Conservation (phyloP, 2,113 vertebrate species). For the Tragulus kanchil region DNA sequence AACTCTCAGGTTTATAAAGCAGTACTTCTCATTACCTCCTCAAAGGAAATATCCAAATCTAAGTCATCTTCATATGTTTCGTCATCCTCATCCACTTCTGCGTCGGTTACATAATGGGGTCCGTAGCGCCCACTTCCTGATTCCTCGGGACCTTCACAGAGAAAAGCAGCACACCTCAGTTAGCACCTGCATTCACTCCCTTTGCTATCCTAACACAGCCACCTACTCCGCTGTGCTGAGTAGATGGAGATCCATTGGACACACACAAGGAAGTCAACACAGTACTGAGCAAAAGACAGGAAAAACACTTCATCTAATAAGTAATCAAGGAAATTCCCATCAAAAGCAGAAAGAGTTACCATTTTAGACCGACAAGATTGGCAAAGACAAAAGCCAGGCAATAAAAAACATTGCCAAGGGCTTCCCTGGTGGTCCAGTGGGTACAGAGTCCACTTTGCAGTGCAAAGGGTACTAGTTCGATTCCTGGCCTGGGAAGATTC, state of each 20-base stretch:
- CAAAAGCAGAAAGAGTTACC: not conserved
- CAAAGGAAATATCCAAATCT: slow-evolving; percentile 94
- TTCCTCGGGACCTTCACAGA: slow-evolving; percentile 89
- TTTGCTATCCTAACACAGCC: not conserved
- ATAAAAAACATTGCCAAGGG: not conserved
- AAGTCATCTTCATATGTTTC: slow-evolving; percentile 92
- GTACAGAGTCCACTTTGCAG: not conserved
- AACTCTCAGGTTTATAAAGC: not conserved
- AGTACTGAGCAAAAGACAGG: not conserved
- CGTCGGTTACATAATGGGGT: slow-evolving; percentile 88
- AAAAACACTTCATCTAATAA: not conserved
- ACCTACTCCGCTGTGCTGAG: not conserved
- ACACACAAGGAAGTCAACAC: not conserved
- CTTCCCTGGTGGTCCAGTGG: not conserved
- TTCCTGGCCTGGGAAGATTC: not conserved
- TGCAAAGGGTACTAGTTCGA: not conserved
- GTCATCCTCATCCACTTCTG: slow-evolving; percentile 88
- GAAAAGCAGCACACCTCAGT: slow-evolving; percentile 35
- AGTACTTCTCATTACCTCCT: slow-evolving; percentile 90
- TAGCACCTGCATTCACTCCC: not conserved
- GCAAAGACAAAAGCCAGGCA: not conserved
- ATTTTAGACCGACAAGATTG: not conserved
- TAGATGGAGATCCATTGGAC: not conserved
- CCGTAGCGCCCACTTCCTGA: slow-evolving; percentile 91
- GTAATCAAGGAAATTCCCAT: not conserved